These are phyloP conservation scores for Maniola jurtina DNA, from an alignment of 1,140 invertebrate species.

Conservation along the genomic window DNA sequence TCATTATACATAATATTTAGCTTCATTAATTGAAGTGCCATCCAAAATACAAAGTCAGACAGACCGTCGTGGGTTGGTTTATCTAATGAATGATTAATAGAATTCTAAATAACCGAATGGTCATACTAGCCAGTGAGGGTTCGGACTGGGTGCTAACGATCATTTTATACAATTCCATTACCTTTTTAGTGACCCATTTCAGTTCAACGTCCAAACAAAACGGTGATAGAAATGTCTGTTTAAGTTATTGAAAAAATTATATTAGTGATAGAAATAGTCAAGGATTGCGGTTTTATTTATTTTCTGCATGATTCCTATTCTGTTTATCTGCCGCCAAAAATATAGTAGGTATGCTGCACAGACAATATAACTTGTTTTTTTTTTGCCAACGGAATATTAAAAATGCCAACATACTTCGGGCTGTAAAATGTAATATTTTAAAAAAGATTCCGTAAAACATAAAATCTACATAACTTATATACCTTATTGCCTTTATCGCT, in stretches of 20 bases:
- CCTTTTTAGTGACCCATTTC: conserved; percentile 8
- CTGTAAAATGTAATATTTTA: too few relatives aligned
- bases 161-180: conserved; percentile 16
- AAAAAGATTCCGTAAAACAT: too few relatives aligned
- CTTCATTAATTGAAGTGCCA: conserved; percentile 3
- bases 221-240: background rate
- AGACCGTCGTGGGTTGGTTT: conserved; percentile 1
- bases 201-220: background rate
- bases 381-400: too few relatives aligned
- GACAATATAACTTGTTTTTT: too few relatives aligned
- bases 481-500: too few relatives aligned
- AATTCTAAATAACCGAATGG: conserved; percentile 7
- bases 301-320: too few relatives aligned
- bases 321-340: too few relatives aligned
- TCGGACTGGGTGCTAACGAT: conserved; percentile 4
- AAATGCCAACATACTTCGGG: too few relatives aligned
- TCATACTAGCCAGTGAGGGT: background rate
- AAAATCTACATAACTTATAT: too few relatives aligned
- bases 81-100: conserved; percentile 21
- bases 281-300: too few relatives aligned
- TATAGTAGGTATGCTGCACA: too few relatives aligned
- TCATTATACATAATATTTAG: background rate
- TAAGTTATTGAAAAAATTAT: background rate
- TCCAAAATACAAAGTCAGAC: background rate
- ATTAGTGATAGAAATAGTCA: background rate